Evolutionary conservation across 2,797 vertebrate species (phyloP).

Genomic region (Rhinoraja longicauda): DNA sequence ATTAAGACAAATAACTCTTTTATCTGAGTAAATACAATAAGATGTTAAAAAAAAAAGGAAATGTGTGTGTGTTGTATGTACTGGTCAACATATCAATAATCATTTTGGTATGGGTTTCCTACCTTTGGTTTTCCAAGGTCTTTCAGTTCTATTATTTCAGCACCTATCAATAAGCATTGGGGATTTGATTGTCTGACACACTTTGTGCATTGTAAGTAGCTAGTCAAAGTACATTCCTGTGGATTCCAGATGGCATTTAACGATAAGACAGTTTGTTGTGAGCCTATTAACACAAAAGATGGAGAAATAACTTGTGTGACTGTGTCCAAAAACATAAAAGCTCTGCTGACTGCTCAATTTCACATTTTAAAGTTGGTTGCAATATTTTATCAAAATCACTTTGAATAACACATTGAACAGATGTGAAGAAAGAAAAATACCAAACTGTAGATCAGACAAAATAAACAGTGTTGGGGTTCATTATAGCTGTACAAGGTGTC

Average conservation of each 20-base stretch:
- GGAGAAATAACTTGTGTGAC: neutral
- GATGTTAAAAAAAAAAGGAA: neutral
- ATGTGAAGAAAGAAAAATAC: neutral
- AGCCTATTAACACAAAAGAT: constrained; percentile 3
- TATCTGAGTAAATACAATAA: neutral
- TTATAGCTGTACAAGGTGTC: neutral
- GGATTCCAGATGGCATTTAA: constrained; percentile 62
- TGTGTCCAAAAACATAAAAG: neutral
- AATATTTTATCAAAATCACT: neutral
- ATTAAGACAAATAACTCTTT: neutral
- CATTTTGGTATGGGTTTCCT: constrained; percentile 43
- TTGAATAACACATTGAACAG: neutral
- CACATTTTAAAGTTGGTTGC: neutral
- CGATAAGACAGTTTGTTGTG: constrained; percentile 49
- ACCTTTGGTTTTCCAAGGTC: constrained; percentile 53
- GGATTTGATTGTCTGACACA: constrained; percentile 50
- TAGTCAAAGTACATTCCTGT: constrained; percentile 58
- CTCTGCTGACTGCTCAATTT: constrained; percentile 18
- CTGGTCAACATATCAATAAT: neutral
- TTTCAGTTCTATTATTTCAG: constrained; percentile 53
- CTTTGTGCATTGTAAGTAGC: constrained; percentile 60
- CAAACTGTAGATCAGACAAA: neutral
- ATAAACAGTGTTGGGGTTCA: neutral
- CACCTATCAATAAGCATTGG: constrained; percentile 52
- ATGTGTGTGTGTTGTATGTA: neutral